Evolutionary conservation across 2,113 vertebrate species (phyloP).

Genomic region (Phrynocephalus versicolor): DNA sequence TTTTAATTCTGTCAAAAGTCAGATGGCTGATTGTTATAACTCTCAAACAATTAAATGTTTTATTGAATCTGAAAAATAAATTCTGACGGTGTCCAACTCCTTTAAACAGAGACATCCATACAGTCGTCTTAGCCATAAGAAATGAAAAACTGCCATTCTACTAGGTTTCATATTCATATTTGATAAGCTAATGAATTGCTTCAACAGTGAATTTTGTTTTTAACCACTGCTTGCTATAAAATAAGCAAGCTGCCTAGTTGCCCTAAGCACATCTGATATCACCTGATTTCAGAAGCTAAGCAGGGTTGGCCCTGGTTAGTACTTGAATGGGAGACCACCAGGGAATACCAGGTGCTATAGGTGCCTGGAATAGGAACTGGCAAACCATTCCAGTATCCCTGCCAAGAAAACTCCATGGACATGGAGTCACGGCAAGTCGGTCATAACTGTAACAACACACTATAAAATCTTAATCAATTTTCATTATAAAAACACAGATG

Average conservation of each 20-base stretch:
- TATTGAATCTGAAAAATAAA: background rate
- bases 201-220: background rate
- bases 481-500: background rate
- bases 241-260: too few relatives aligned
- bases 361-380: too few relatives aligned
- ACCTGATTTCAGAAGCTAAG: too few relatives aligned
- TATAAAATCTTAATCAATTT: background rate
- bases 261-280: too few relatives aligned
- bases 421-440: too few relatives aligned
- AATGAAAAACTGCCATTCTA: background rate
- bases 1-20: constrained; percentile 5
- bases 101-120: background rate
- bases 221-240: background rate
- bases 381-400: too few relatives aligned
- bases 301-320: too few relatives aligned
- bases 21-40: background rate
- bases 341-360: too few relatives aligned
- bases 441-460: too few relatives aligned
- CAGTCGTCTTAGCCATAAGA: background rate
- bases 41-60: background rate
- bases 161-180: background rate
- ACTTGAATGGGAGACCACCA: too few relatives aligned
- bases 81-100: background rate
- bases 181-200: background rate
- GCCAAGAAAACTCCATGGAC: too few relatives aligned